Base-by-base conservation (phyloP, 1,140 invertebrate species). In the Drosophila teissieri region DNA sequence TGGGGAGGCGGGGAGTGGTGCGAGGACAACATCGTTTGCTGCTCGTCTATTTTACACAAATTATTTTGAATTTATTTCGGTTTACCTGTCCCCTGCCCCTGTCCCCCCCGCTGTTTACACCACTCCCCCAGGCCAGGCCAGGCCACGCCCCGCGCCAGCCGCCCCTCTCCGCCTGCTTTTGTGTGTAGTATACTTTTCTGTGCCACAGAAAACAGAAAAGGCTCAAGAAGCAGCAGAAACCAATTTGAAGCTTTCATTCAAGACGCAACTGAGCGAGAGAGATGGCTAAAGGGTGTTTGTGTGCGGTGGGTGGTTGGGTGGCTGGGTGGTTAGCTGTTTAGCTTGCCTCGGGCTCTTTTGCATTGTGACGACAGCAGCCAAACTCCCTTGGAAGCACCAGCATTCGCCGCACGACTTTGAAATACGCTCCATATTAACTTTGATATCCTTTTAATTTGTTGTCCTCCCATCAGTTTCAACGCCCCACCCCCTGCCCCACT, bases 1-100 rank as follows among this genome's bases (percentile, higher is more conserved):
- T 7, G 31, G 31, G 31, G 31, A 37, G 54, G 44, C 17, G 37
- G 4, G 22, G 39, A 51, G 19, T 24, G 24, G 24, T 24, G 55
- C 61, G 40, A 17, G 57, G 48, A 24, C 52, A 51, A 31, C 46
- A 40, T 54, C 62, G 55, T 65, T 76, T 51, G 76, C 65, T 84
- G 61, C 55, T 86, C 78, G 78, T 82, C 78, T 88, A 86, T 86
- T 86, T 86, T 88, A 88, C 78, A 86, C 83, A 86, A 86, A 88
- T 86, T 86, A 86, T 86, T 88, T 86, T 73, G 78, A 86, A 86
- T 86, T 88, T 85, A 85, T 85, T 85, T 86, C 78, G 82, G 83
- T 72, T 79, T 86, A 83, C 80, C 79, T 81, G 73, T 56, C 63
- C 48, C n/a, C n/a, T n/a, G n/a, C n/a, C n/a, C n/a, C n/a, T n/a